A percentile compares a stretch with the other conserved stretches of the same genome.
phyloP scores from a whole-genome alignment of 2,888 invertebrate genomes.

The Halictus ligatus region DNA sequence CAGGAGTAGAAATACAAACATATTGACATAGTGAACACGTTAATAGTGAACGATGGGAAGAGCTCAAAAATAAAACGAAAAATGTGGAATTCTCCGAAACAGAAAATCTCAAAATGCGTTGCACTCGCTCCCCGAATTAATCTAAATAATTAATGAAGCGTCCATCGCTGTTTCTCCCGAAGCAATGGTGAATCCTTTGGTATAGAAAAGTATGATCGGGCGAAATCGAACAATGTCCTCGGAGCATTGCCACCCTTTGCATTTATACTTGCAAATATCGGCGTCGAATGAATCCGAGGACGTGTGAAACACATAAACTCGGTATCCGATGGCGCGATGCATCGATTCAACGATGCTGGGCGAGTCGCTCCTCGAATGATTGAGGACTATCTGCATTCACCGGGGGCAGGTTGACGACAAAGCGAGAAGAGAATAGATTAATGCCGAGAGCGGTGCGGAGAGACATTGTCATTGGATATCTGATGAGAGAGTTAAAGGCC shows the following conservation, averaged over 20 bases:
- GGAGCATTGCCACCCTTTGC: slow-evolving; percentile 19
- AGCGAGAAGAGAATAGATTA: slow-evolving; percentile 65
- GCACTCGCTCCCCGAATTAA: no score
- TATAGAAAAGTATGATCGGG: background rate
- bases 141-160: background rate
- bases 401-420: slow-evolving; percentile 54
- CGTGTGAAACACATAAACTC: slow-evolving; percentile 31
- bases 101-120: no score
- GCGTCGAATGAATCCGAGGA: slow-evolving; percentile 24
- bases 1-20: no score
- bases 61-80: background rate
- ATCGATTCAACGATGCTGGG: slow-evolving; percentile 55
- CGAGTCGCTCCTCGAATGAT: slow-evolving; percentile 55
- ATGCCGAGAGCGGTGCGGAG: slow-evolving; percentile 50
- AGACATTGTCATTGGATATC: slow-evolving; percentile 72
- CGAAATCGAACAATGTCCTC: slow-evolving; percentile 4
- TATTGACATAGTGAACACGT: no score
- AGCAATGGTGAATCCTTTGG: background rate
- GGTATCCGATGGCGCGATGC: slow-evolving; percentile 16
- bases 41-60: no score
- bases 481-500: slow-evolving; percentile 68
- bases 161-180: background rate
- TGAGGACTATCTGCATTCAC: slow-evolving; percentile 58
- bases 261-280: slow-evolving; percentile 40
- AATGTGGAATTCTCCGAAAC: no score